Conservation (phyloP, 2,113 vertebrate genomes). For the Hirundichthys speculiger region DNA sequence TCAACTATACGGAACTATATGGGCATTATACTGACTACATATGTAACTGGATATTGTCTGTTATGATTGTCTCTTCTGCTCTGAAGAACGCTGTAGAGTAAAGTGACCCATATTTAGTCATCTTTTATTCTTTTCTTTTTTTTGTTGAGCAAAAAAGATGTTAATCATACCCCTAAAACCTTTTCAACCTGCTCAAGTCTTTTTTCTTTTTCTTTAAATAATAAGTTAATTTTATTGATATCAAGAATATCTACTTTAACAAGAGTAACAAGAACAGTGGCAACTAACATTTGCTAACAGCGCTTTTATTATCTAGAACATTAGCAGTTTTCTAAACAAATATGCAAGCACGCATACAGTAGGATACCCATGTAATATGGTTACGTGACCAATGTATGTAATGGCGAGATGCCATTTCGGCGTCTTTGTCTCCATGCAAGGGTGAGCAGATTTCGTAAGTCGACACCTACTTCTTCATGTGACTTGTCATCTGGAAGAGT, state of each 20-base stretch:
- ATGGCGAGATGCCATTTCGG: constrained; percentile 76
- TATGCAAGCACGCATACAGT: constrained; percentile 34
- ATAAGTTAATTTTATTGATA: no score
- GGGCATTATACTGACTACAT: no score
- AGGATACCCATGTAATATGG: constrained; percentile 59
- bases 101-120: no score
- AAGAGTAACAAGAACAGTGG: constrained; percentile 5
- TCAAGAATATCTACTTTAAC: constrained; percentile 1
- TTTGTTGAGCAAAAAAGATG: no score
- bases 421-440: constrained; percentile 80
- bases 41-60: no score
- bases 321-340: constrained; percentile 69
- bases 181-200: no score
- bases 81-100: no score
- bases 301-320: constrained; percentile 61
- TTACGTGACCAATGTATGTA: constrained; percentile 52
- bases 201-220: no score
- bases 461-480: constrained; percentile 69
- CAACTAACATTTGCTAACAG: constrained; percentile 39
- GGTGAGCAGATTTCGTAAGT: constrained; percentile 78
- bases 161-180: no score
- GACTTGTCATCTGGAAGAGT: constrained; percentile 74
- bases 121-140: no score
- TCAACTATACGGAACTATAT: no score
- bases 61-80: no score